Evolutionary conservation across 2,797 vertebrate genomes (phyloP).

Genomic region (Dendrocincla fuliginosa): DNA sequence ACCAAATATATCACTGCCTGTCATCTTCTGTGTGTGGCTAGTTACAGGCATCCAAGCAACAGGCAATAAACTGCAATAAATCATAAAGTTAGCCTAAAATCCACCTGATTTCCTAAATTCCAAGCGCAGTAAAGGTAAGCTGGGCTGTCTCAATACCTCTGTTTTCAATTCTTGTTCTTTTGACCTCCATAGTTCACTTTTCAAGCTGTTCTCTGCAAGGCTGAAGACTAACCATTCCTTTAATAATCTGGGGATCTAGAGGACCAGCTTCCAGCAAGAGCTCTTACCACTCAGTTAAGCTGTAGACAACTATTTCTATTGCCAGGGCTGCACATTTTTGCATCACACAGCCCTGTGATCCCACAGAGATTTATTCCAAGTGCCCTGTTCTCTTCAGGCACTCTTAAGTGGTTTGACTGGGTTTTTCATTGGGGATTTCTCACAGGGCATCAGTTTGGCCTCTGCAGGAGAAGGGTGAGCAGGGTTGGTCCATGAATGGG

Average conservation of each 20-base stretch:
- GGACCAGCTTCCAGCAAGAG: not conserved
- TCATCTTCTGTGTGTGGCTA: not conserved
- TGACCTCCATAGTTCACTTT: not conserved
- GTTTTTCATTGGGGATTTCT: not conserved
- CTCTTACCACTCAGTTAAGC: not conserved
- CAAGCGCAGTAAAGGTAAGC: not conserved
- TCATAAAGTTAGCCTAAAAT: not conserved
- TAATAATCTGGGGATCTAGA: not conserved
- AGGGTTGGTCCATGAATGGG: not conserved
- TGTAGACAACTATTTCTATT: not conserved
- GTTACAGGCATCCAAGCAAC: not conserved
- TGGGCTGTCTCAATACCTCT: not conserved
- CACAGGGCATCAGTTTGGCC: not conserved
- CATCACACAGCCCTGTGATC: not conserved
- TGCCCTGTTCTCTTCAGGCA: not conserved
- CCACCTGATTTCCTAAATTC: not conserved
- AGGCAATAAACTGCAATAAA: not conserved
- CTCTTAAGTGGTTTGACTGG: not conserved
- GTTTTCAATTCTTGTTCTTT: not conserved
- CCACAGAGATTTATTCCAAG: not conserved
- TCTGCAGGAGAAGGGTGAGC: not conserved
- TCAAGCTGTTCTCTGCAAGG: not conserved
- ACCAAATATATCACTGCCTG: not conserved
- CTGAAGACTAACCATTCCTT: not conserved
- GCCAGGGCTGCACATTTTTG: not conserved